These are phyloP conservation scores for Leptobrachium ailaonicum DNA, from an alignment of 2,113 vertebrate species.

Conservation along the genomic window DNA sequence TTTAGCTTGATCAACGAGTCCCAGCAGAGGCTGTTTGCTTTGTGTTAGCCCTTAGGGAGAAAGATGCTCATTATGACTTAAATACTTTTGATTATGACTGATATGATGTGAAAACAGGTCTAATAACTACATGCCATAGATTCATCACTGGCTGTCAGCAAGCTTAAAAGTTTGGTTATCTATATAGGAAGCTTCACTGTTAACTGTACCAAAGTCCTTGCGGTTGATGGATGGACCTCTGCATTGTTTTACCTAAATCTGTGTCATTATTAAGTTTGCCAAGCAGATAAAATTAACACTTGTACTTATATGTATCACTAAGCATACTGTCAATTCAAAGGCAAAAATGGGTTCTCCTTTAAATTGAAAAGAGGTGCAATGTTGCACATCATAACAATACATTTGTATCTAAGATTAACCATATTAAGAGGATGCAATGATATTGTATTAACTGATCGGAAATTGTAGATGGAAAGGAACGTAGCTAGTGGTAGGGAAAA, in stretches of 20 bases:
- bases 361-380: no score
- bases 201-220: not conserved
- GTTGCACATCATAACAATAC: no score
- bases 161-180: not conserved
- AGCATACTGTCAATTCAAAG: not conserved
- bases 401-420: no score
- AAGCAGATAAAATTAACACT: not conserved
- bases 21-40: not conserved
- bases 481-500: no score
- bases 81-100: not conserved
- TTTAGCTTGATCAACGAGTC: not conserved
- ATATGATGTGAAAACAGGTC: not conserved
- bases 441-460: no score
- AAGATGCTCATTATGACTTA: not conserved
- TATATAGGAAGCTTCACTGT: not conserved
- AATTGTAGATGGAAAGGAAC: no score
- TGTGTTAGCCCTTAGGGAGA: not conserved
- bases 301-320: not conserved
- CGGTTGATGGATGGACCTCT: not conserved
- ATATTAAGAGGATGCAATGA: no score
- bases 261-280: not conserved
- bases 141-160: not conserved
- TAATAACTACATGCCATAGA: slow-evolving; percentile 5
- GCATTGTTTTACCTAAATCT: not conserved
- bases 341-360: no score